A percentile compares a stretch with the other conserved stretches of the same genome.
These are phyloP conservation scores for Drosophila leontia DNA, from an alignment of 1,140 invertebrate species.

Conservation along the genomic window DNA sequence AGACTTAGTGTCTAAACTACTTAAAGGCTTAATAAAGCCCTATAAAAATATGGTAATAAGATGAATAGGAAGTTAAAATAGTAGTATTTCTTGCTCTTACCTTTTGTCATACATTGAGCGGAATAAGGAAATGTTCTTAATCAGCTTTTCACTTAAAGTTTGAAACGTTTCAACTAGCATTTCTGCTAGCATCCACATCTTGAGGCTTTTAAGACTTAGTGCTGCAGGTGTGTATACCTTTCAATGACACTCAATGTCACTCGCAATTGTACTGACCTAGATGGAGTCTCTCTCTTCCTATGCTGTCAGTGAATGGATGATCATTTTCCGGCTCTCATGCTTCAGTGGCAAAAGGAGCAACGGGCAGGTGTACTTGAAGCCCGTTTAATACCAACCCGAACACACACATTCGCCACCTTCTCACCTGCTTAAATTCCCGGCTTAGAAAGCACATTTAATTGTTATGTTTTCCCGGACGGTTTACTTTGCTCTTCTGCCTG, in stretches of 20 bases:
- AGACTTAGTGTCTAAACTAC: background rate
- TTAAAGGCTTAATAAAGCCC: too few species aligned
- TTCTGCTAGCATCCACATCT: too few species aligned
- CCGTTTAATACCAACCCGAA: background rate
- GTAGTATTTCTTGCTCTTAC: too few species aligned
- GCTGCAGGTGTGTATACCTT: background rate
- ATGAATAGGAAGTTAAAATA: too few species aligned
- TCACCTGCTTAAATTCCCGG: constrained; percentile 14
- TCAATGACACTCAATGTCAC: background rate
- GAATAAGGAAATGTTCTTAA: background rate
- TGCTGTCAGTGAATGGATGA: constrained; percentile 2
- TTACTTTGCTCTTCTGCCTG: constrained; percentile 41
- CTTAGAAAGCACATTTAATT: constrained; percentile 48
- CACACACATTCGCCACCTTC: background rate
- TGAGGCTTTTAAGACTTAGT: background rate
- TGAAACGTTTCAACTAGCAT: background rate
- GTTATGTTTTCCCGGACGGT: constrained; percentile 48
- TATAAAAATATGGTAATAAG: too few species aligned
- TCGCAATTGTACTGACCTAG: background rate
- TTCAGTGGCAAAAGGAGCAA: background rate
- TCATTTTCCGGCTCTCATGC: background rate
- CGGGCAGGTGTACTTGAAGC: constrained; percentile 10
- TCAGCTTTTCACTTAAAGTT: background rate
- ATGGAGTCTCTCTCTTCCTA: background rate
- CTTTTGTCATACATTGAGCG: too few species aligned